Evolutionary conservation across 2,113 vertebrate genomes (phyloP), one percentile per base, ranked within the genome.

Genomic region (Sylvia atricapilla): DNA sequence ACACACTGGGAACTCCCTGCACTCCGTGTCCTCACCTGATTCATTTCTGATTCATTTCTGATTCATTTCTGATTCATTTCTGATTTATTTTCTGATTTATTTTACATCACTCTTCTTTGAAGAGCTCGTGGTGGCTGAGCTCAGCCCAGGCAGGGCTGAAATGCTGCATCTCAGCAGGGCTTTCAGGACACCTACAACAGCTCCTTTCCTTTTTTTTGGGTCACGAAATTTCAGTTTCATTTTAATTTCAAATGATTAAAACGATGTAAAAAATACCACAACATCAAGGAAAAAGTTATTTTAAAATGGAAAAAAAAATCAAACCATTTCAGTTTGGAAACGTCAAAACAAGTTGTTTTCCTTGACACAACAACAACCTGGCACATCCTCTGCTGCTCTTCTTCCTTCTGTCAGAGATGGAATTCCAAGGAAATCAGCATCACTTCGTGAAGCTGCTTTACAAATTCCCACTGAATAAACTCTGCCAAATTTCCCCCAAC

Each of bases 201-300:
- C 9, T 53, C 24, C 46, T 81, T 93, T 90, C 79, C 63, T 74
- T 94, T 94, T 84, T 81, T 50, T 44, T 17, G 83, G 89, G 96
- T 90, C 93, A 92, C 3, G 47, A 93, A 91, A 96, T 91, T 91
- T 39, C 20, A 0, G 35, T 90, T 97, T 80, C 24, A 96, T 97
- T 94, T 96, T 81, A 68, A 96, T 95, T 96, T 94, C 87, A 96
- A 92, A 96, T 87, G 47, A 92, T 95, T 79, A 93, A 37, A 87
- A 88, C 76, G 55, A 94, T 84, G 88, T 95, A 96, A 94, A 95
- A 95, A 80, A 90, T 47, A 90, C 63, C 49, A 6, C 30, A 47
- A 70, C 82, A 84, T 74, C 59, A 95, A 95, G 79, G 43, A 31
- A 95, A 70, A 80, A 95, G 85, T 81, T 91, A 95, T 88, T 96